Conservation (phyloP, 92 coral and sea anemone species). For the Metridium senile region DNA sequence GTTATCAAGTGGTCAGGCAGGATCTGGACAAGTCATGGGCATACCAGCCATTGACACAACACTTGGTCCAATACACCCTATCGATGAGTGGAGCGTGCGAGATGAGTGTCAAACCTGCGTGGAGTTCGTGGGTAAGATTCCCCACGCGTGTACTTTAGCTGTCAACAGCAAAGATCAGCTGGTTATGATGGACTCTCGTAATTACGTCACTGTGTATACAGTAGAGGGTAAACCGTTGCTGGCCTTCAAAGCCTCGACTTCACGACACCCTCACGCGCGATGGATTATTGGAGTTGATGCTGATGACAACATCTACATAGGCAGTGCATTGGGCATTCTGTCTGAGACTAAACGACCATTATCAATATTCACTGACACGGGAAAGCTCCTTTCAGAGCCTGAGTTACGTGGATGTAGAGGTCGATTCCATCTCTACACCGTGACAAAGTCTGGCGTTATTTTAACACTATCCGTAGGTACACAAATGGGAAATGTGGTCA, state of each 20-base stretch:
- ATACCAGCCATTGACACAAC: constrained; percentile 22
- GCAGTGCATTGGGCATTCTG: constrained; percentile 27
- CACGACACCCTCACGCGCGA: constrained; percentile 35
- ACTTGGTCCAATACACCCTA: constrained; percentile 32
- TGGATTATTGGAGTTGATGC: constrained; percentile 42
- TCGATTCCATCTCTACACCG: constrained; percentile 24
- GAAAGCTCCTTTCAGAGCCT: constrained; percentile 30
- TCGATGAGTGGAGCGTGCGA: constrained; percentile 42
- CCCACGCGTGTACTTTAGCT: constrained; percentile 31
- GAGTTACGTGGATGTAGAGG: constrained; percentile 36
- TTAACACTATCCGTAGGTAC: constrained; percentile 27
- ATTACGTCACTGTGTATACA: constrained; percentile 28
- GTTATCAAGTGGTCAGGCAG: constrained; percentile 1
- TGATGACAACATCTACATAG: constrained; percentile 30
- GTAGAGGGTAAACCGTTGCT: constrained; percentile 33
- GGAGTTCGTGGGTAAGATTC: constrained; percentile 38
- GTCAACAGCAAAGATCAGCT: constrained; percentile 39
- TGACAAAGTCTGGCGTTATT: constrained; percentile 22
- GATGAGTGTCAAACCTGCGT: constrained; percentile 49
- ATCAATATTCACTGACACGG: constrained; percentile 29
- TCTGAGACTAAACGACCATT: constrained; percentile 28
- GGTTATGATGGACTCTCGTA: constrained; percentile 23
- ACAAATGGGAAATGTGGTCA: constrained; percentile 14
- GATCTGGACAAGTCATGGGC: constrained; percentile 27
- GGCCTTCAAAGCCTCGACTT: constrained; percentile 43